These are phyloP conservation scores for Microplitis deprimator DNA, from an alignment of 2,888 invertebrate genomes.

Conservation along the genomic window DNA sequence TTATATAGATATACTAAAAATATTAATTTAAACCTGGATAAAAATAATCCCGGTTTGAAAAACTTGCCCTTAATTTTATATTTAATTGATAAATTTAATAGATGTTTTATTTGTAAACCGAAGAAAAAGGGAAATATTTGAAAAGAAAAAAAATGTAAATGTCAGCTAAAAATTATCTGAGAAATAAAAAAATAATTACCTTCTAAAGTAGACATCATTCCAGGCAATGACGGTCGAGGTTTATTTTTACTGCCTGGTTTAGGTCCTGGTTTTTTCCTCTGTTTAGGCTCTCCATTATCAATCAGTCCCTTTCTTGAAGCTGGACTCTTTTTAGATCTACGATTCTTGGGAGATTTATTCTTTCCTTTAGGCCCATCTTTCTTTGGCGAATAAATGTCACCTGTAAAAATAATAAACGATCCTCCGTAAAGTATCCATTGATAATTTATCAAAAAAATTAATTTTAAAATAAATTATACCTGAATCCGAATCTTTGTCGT, in stretches of 20 bases:
- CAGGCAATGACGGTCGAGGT: slow-evolving; percentile 54
- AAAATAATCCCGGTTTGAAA: too few relatives aligned
- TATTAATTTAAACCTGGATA: too few relatives aligned
- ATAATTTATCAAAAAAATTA: not conserved
- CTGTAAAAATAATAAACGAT: slow-evolving; percentile 48
- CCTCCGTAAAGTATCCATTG: too few relatives aligned
- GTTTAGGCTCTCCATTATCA: slow-evolving; percentile 65
- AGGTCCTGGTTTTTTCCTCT: slow-evolving; percentile 68
- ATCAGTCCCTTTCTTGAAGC: slow-evolving; percentile 57
- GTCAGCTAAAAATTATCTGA: not conserved
- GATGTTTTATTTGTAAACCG: not conserved
- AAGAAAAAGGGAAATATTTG: not conserved
- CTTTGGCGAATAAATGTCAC: slow-evolving; percentile 67
- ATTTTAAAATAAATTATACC: slow-evolving; percentile 54
- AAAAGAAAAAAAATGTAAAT: not conserved
- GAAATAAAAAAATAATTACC: not conserved
- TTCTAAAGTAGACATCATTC: slow-evolving; percentile 35
- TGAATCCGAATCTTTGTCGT: slow-evolving; percentile 69
- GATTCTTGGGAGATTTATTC: slow-evolving; percentile 63
- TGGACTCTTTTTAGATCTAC: slow-evolving; percentile 62
- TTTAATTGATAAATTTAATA: not conserved
- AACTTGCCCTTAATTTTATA: too few relatives aligned
- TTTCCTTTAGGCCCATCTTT: slow-evolving; percentile 61
- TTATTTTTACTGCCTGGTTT: slow-evolving; percentile 69
- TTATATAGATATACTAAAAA: too few relatives aligned